Base-by-base conservation (phyloP, 2,888 invertebrate genomes). In the Miltochrista miniata region DNA sequence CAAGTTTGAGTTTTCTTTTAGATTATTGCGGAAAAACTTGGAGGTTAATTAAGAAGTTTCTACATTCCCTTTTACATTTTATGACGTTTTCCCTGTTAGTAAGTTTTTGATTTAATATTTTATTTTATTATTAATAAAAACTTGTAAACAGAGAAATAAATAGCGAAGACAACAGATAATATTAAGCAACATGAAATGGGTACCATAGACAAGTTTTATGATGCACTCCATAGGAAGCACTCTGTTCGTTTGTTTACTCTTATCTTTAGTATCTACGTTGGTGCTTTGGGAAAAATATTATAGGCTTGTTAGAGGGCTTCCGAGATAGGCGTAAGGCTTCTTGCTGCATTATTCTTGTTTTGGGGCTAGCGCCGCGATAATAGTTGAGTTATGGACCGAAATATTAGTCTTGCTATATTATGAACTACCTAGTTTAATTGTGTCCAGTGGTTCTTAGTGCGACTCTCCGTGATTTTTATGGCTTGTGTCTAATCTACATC, bases 81-180 rank as follows among this genome's bases (percentile, higher is more conserved):
- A n/a, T n/a, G n/a, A n/a, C n/a, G n/a, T n/a, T n/a, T n/a, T n/a
- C n/a, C n/a, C n/a, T n/a, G n/a, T n/a, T n/a, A n/a, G n/a, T n/a
- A n/a, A n/a, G n/a, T n/a, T n/a, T n/a, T n/a, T n/a, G n/a, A n/a
- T n/a, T n/a, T n/a, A n/a, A n/a, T n/a, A n/a, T n/a, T n/a, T n/a
- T n/a, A n/a, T n/a, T n/a, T n/a, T n/a, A n/a, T n/a, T n/a, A n/a
- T n/a, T n/a, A n/a, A n/a, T n/a, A n/a, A 24, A 24, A 24, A 24
- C 18, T 24, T 58, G 59, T 63, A 58, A 24, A 50, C 62, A 52
- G 44, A 48, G 56, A 65, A 72, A 69, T 71, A 68, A 61, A 61
- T 61, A 69, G 74, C 70, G 60, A 70, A 62, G 59, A 55, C 53
- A 51, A 48, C 48, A 51, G 39, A 60, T 48, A 55, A 64, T 24